Evolutionary conservation across 37 sponge, comb jelly and placozoan genomes (phyloP), one percentile per base, ranked within the genome.

Genomic region (Ephydatia muelleri): DNA sequence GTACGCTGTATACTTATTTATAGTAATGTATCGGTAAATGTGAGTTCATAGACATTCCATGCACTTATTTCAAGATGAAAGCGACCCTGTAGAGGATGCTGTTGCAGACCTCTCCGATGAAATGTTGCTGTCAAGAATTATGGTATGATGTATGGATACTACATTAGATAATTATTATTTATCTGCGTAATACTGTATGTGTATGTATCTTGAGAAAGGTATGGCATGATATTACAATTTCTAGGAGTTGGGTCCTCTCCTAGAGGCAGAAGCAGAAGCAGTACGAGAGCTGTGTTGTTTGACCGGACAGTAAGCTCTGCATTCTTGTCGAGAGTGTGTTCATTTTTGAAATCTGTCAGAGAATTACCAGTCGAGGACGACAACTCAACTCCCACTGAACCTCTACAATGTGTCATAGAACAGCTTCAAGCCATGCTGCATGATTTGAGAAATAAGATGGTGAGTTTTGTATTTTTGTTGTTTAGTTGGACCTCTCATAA

Each of bases 231-330:
- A 31, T 31, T 4, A 4, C 5, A n/a, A 9, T 38, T 35, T 34
- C 0, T 35, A 66, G 71, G 80, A 79, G 49, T 47, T 86, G 36
- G 80, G 57, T 28, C 86, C 86, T 40, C 34, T 79, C 14, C 65
- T 86, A 28, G 80, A 30, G n/a, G 40, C 30, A 23, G 86, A 86
- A 68, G 77, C 79, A 25, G 30, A 64, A 27, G 85, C 77, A 30
- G 78, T 85, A 19, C 77, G 71, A 40, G 85, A 77, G 26, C 79
- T 85, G 28, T 85, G 85, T 38, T 38, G 57, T 22, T 26, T 64
- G 48, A 85, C 85, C n/a, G 78, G 78, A 77, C 85, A 85, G 85
- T 85, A 67, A 85, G 85, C 25, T 29, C 8, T 11, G 5, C 5
- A 8, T 69, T 3, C 6, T 43, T 43, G 43, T 43, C 6, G 43